These are phyloP conservation scores for Paramormyrops kingsleyae DNA, from an alignment of 2,113 vertebrate species.

Conservation along the genomic window DNA sequence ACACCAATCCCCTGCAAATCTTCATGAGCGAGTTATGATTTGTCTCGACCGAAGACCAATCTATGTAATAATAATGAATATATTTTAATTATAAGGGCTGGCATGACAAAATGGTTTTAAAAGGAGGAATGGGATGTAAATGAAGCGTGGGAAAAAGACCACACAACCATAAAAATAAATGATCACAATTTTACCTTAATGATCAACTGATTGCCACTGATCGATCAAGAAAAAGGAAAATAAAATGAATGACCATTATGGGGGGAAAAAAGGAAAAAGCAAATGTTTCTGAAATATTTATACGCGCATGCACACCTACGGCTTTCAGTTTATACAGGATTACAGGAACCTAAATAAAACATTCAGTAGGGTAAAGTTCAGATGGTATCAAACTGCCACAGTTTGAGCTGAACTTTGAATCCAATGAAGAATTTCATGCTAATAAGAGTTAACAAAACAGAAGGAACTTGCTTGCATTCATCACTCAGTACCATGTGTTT, in stretches of 20 bases:
- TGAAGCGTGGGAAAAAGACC: not conserved
- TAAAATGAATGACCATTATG: constrained; percentile 49
- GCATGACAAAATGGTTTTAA: not conserved
- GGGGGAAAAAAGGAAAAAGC: constrained; percentile 32
- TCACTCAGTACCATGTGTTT: not conserved
- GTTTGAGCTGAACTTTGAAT: constrained; percentile 1
- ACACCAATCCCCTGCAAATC: not conserved
- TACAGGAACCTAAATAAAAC: not conserved
- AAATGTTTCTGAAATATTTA: not conserved
- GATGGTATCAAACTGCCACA: not conserved
- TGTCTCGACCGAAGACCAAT: not conserved
- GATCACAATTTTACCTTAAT: constrained; percentile 57
- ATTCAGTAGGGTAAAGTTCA: constrained; percentile 1
- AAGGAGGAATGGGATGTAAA: not conserved
- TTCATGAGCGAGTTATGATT: not conserved
- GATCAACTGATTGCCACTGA: constrained; percentile 62
- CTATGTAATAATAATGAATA: not conserved
- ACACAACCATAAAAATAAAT: constrained; percentile 35
- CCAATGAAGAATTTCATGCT: not conserved
- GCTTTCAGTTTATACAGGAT: not conserved
- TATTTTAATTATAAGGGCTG: not conserved
- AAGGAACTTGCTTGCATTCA: not conserved
- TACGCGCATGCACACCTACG: not conserved
- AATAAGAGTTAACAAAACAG: not conserved
- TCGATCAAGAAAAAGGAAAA: constrained; percentile 46